phyloP scores from a whole-genome alignment of 2,797 vertebrate species.

The Lacerta agilis region DNA sequence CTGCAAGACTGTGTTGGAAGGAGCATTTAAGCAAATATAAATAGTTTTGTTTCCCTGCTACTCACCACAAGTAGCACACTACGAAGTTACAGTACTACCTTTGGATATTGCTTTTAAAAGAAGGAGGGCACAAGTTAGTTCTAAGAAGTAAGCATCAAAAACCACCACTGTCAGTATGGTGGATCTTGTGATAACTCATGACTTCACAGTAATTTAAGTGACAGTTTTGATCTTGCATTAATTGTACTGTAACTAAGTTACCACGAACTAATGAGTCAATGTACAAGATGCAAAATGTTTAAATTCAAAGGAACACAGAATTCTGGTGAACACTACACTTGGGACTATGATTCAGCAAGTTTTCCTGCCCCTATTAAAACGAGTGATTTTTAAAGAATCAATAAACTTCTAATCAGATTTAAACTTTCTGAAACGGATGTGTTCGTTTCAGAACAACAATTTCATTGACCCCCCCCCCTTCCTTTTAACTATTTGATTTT shows the following conservation, averaged over 20 bases:
- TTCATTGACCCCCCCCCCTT: neutral
- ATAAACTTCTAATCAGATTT: neutral
- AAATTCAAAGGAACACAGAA: neutral
- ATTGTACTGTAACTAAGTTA: neutral
- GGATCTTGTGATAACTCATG: constrained; percentile 23
- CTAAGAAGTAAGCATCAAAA: constrained; percentile 27
- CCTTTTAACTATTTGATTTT: neutral
- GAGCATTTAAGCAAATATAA: neutral
- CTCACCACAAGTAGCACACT: neutral
- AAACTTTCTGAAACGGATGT: neutral
- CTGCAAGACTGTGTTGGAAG: neutral
- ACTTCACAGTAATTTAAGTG: constrained; percentile 26
- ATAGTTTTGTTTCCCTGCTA: neutral
- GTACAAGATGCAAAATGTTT: neutral
- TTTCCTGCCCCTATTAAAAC: neutral
- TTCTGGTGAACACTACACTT: neutral
- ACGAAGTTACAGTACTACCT: neutral
- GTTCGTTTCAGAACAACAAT: neutral
- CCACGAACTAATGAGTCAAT: neutral
- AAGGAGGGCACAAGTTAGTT: neutral
- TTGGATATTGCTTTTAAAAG: constrained; percentile 33
- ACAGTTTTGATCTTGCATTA: neutral
- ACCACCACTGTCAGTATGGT: constrained; percentile 5
- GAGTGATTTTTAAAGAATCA: neutral
- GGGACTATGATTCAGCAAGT: neutral